A percentile compares a stretch with the other conserved stretches of the same genome.
These are phyloP conservation scores for Melanophora roralis DNA, from an alignment of 2,888 invertebrate species.

Conservation along the genomic window DNA sequence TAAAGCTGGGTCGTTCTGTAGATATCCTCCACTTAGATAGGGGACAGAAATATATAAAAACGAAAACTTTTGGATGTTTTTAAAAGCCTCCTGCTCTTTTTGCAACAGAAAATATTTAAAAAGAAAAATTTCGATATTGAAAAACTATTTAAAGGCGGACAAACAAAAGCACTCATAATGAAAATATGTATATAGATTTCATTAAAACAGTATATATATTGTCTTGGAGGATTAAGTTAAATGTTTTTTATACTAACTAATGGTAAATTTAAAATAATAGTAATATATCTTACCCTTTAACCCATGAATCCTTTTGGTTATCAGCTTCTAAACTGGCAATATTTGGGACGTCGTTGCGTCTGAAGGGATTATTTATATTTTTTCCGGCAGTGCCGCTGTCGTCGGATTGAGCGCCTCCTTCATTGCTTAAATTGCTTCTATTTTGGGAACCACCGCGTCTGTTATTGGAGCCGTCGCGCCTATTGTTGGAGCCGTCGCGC, in stretches of 20 bases:
- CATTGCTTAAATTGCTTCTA: constrained; percentile 17
- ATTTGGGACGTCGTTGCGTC: constrained; percentile 64
- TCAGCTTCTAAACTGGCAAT: constrained; percentile 53
- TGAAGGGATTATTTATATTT: constrained; percentile 68
- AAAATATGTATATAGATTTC: neutral
- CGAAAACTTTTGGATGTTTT: too few species aligned
- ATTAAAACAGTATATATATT: neutral
- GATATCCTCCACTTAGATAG: neutral
- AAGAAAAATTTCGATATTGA: too few species aligned
- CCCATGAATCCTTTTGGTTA: constrained; percentile 17
- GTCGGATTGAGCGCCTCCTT: constrained; percentile 26
- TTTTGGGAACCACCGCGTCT: neutral
- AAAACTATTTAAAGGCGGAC: neutral
- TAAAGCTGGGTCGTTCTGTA: neutral
- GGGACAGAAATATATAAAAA: neutral
- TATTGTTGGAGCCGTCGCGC: constrained; percentile 3
- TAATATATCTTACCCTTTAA: constrained; percentile 51
- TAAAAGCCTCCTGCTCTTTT: too few species aligned
- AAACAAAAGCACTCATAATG: neutral
- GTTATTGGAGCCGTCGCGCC: constrained; percentile 21
- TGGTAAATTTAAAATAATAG: neutral
- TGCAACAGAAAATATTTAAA: too few species aligned
- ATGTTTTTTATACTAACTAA: neutral
- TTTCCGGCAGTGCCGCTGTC: constrained; percentile 15
- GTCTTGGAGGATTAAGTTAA: constrained; percentile 17